Percentiles rank a stretch among this genome's conserved stretches.
Evolutionary conservation across 2,888 invertebrate genomes (phyloP).

Genomic region (Apodemia hepburni): DNA sequence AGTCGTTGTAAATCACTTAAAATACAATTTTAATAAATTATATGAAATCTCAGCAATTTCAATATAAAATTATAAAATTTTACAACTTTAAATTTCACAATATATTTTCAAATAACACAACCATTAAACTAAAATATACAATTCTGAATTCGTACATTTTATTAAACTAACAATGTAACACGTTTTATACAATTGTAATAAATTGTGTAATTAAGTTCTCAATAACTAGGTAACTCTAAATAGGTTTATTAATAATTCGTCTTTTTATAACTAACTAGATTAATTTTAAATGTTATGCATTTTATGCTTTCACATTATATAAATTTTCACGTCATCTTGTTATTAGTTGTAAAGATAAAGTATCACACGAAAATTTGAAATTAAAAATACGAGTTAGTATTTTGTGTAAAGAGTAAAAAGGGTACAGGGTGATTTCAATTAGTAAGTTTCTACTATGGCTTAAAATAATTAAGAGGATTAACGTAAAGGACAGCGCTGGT

Average conservation of each 20-base stretch:
- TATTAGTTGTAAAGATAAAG: slow-evolving; percentile 1
- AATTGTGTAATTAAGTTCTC: neutral
- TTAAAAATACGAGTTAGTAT: slow-evolving; percentile 1
- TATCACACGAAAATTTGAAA: slow-evolving; percentile 17
- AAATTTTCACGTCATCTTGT: slow-evolving; percentile 17
- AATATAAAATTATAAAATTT: neutral
- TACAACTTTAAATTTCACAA: neutral
- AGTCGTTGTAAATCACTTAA: neutral
- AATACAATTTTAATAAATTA: slow-evolving; percentile 1
- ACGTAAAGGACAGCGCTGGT: slow-evolving; percentile 39
- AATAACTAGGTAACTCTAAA: slow-evolving; percentile 11
- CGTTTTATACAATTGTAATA: neutral
- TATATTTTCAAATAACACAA: neutral
- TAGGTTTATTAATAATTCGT: slow-evolving; percentile 54
- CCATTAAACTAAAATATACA: slow-evolving; percentile 1
- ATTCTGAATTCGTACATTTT: neutral
- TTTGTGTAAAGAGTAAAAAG: slow-evolving; percentile 15
- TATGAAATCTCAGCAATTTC: neutral
- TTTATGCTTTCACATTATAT: neutral
- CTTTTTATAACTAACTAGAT: slow-evolving; percentile 45
- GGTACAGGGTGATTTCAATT: slow-evolving; percentile 20
- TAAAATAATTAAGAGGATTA: slow-evolving; percentile 40
- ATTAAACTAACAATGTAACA: neutral
- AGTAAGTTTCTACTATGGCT: slow-evolving; percentile 39
- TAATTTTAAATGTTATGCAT: neutral